Base-by-base conservation (phyloP, 2,797 vertebrate genomes). In the Psittacula echo region DNA sequence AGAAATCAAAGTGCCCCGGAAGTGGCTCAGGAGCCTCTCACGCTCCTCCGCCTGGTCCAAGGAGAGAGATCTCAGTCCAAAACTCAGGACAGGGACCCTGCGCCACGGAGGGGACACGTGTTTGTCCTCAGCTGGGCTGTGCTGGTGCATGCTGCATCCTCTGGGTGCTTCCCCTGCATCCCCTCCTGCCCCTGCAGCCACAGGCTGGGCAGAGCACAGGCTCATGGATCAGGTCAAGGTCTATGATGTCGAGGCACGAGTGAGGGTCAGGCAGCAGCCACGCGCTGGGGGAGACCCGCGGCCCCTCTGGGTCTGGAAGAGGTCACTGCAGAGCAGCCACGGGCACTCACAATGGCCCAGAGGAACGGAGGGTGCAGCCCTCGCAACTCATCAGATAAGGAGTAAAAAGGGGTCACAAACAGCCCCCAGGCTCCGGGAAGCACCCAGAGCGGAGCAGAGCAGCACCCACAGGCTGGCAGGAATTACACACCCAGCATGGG, bases 261-360 rank as follows among this genome's bases (percentile, higher is more conserved):
- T 1, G 60, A 34, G 39, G 29, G 26, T 27, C 29, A 18, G 30
- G 74, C 22, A 42, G 53, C 21, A 32, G 53, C 14, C 1, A 4
- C 39, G 58, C 1, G 0, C 5, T 3, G 1, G 26, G 32, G 16
- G 30, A 62, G 30, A 24, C 53, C 41, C 7, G 2, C 0, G 1
- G 62, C 48, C 62, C 17, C 20, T 44, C 37, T 20, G 7, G 29
- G 20, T 22, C 12, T 18, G 68, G 54, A 44, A 27, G 24, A 6
- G 7, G n/a, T 1, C 16, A 15, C 2, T 29, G 20, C 32, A 53
- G 24, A 47, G 51, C 58, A 44, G 37, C 50, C 6, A 1, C 48
- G 27, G 37, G 44, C 22, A 8, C 50, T 19, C 3, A 3, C 19
- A 2, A 9, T 5, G 45, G 29, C 39, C 48, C 20, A 6, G 58